These are phyloP conservation scores for Conus ventricosus DNA, from an alignment of 1,140 invertebrate species.

Conservation along the genomic window DNA sequence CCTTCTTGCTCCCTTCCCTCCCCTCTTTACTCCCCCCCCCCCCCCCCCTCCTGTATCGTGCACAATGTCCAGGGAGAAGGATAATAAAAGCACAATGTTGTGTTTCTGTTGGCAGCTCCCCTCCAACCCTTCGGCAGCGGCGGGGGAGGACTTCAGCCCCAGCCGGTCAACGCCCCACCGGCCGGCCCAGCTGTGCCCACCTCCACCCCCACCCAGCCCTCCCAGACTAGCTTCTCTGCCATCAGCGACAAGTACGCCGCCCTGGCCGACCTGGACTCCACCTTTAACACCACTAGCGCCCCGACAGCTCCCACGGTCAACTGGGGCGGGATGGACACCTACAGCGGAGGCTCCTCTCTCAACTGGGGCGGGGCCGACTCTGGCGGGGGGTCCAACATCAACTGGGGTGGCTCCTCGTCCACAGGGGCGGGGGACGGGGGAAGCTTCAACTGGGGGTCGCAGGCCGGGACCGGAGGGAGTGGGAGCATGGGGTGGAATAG, in stretches of 20 bases:
- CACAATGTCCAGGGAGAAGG: too few species aligned
- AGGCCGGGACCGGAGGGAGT: background rate
- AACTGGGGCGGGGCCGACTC: slow-evolving; percentile 48
- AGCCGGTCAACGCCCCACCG: slow-evolving; percentile 10
- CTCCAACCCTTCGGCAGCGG: slow-evolving; percentile 24
- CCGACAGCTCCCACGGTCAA: slow-evolving; percentile 25
- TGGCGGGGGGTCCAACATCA: slow-evolving; percentile 28
- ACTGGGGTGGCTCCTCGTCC: slow-evolving; percentile 46
- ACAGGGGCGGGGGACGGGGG: background rate
- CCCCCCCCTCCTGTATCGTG: too few species aligned
- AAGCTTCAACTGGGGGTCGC: background rate
- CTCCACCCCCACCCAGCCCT: slow-evolving; percentile 35
- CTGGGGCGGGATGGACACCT: slow-evolving; percentile 12
- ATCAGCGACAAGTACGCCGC: slow-evolving; percentile 63
- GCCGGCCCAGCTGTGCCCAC: slow-evolving; percentile 29
- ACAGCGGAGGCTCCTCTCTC: slow-evolving; percentile 31
- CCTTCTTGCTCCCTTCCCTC: too few species aligned
- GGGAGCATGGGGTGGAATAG: slow-evolving; percentile 36
- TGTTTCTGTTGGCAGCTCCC: background rate
- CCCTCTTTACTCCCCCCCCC: too few species aligned
- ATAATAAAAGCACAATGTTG: too few species aligned
- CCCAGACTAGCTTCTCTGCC: slow-evolving; percentile 27
- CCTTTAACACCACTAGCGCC: slow-evolving; percentile 44
- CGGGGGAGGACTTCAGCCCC: slow-evolving; percentile 14
- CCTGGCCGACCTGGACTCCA: slow-evolving; percentile 61